Conservation (phyloP, 2,888 invertebrate genomes). For the Ormia ochracea region DNA sequence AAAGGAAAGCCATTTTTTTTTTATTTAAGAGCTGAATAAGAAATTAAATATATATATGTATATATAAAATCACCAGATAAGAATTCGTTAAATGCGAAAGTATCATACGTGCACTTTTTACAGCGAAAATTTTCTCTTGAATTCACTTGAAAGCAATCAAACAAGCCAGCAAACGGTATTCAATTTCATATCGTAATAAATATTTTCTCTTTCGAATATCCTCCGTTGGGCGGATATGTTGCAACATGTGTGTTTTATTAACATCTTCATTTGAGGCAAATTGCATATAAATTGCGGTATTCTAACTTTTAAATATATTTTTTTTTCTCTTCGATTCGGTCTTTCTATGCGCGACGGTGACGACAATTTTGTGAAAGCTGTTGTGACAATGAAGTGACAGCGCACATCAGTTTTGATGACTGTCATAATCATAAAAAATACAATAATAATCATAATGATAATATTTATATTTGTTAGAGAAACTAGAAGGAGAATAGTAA, state of each 20-base stretch:
- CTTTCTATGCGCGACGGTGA: neutral
- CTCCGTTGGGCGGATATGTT: neutral
- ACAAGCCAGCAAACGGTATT: no score
- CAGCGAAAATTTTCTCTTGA: no score
- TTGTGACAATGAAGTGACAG: conserved; percentile 47
- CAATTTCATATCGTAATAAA: neutral
- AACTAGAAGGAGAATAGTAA: neutral
- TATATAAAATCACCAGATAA: no score
- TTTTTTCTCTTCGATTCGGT: neutral
- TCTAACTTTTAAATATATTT: no score
- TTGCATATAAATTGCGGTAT: conserved; percentile 43
- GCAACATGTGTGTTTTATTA: conserved; percentile 5
- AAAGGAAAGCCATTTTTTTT: no score
- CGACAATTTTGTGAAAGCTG: conserved; percentile 21
- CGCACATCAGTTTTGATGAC: conserved; percentile 47
- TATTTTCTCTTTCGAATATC: neutral
- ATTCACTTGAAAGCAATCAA: no score
- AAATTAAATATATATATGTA: no score
- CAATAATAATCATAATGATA: conserved; percentile 21
- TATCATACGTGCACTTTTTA: no score
- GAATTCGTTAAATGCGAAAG: no score
- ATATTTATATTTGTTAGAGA: conserved; percentile 21
- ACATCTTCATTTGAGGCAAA: conserved; percentile 11
- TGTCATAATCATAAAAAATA: conserved; percentile 51
- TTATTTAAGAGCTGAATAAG: no score